A percentile compares a stretch with the other conserved stretches of the same genome.
Conservation (phyloP, 2,888 invertebrate genomes). For the Melanophora roralis region DNA sequence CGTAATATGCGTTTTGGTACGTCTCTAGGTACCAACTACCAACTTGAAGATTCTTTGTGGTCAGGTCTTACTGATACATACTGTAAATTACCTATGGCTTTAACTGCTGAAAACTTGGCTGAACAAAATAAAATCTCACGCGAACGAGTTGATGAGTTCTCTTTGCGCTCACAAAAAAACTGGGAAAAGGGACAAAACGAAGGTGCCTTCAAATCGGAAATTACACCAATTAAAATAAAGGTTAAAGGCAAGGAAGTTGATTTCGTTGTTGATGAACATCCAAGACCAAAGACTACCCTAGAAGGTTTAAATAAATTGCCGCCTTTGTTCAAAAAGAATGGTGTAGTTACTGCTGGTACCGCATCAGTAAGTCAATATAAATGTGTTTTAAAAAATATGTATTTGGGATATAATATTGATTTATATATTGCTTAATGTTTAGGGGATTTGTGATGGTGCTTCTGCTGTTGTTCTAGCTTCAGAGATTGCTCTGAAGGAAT, state of each 20-base stretch:
- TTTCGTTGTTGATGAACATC: conserved; percentile 87
- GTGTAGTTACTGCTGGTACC: conserved; percentile 94
- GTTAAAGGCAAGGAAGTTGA: conserved; percentile 88
- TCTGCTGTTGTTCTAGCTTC: conserved; percentile 93
- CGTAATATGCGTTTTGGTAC: conserved; percentile 93
- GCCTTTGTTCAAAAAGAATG: conserved; percentile 95
- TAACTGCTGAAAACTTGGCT: conserved; percentile 96
- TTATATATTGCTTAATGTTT: background rate
- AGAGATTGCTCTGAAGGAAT: conserved; percentile 89
- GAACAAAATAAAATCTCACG: conserved; percentile 88
- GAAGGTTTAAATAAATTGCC: conserved; percentile 91
- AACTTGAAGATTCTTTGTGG: conserved; percentile 95
- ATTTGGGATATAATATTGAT: conserved; percentile 49
- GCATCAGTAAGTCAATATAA: conserved; percentile 84
- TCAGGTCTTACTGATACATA: conserved; percentile 90
- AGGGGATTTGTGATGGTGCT: conserved; percentile 94
- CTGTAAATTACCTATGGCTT: conserved; percentile 95
- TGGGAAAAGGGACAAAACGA: conserved; percentile 94
- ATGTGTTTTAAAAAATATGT: background rate
- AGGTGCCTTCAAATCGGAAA: conserved; percentile 93
- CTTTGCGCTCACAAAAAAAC: conserved; percentile 88
- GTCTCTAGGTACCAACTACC: conserved; percentile 85
- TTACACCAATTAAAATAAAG: conserved; percentile 89
- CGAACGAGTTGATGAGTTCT: conserved; percentile 90
- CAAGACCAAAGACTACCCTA: conserved; percentile 87